Evolutionary conservation across 2,888 invertebrate species (phyloP).

Genomic region (Coenonympha arcania): DNA sequence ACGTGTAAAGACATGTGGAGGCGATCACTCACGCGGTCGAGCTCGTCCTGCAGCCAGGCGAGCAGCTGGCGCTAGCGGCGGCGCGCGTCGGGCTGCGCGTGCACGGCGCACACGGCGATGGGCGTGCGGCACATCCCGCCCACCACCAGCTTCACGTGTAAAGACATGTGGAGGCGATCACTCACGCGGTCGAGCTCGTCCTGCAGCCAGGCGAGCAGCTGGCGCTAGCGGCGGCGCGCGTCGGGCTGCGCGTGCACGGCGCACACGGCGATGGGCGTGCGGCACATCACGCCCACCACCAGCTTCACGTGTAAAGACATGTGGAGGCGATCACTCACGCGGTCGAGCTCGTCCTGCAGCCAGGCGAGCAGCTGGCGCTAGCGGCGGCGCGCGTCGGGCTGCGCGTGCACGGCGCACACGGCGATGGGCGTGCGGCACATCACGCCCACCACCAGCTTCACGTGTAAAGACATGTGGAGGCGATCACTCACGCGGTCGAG

Average conservation of each 20-base stretch:
- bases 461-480: too few relatives aligned
- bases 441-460: slow-evolving; percentile 93
- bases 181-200: slow-evolving; percentile 89
- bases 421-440: slow-evolving; percentile 90
- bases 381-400: slow-evolving; percentile 85
- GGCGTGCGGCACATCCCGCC: slow-evolving; percentile 90
- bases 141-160: slow-evolving; percentile 95
- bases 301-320: too few relatives aligned
- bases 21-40: slow-evolving; percentile 78
- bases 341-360: slow-evolving; percentile 95
- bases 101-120: slow-evolving; percentile 84
- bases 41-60: slow-evolving; percentile 95
- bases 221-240: slow-evolving; percentile 88
- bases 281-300: slow-evolving; percentile 90
- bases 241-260: slow-evolving; percentile 85
- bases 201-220: slow-evolving; percentile 94
- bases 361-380: slow-evolving; percentile 94
- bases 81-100: slow-evolving; percentile 83
- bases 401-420: slow-evolving; percentile 83
- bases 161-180: too few relatives aligned
- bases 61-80: slow-evolving; percentile 92
- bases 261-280: slow-evolving; percentile 85
- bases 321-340: slow-evolving; percentile 60
- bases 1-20: too few relatives aligned
- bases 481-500: slow-evolving; percentile 79